Base-by-base conservation (phyloP, 2,113 vertebrate genomes). In the Epinephelus moara region DNA sequence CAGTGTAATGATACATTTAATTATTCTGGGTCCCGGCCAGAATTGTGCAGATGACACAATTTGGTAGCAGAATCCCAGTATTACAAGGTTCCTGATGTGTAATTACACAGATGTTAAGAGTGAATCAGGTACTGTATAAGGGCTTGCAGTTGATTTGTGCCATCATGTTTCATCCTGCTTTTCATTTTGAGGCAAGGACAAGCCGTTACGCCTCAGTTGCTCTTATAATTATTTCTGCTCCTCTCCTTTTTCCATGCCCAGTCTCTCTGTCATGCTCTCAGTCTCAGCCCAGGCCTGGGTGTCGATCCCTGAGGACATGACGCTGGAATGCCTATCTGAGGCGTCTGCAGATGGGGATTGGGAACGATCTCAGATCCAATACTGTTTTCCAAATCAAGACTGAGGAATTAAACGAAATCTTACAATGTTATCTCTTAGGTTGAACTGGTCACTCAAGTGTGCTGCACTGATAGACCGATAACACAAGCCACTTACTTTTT, bases 221-320 rank as follows among this genome's bases (percentile, higher is more conserved):
- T 92, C 89, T 85, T 71, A 85, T 95, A 94, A 95, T 95, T 94
- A 95, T 94, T 93, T 94, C 90, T 89, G 90, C 90, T 90, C 74
- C 84, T 89, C 91, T 93, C 85, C 71, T 73, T 90, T 92, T 89
- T 88, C 88, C 78, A 83, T 85, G 87, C 89, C 91, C 87, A 80
- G 81, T 80, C 79, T 86, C 85, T 89, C 84, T 78, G 88, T 89
- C 81, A 63, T 80, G 75, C 84, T 88, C 82, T 71, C 87, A 61
- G 82, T 80, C 80, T 87, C 70, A 66, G 82, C 79, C 63, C 62
- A 42, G 82, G 76, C 83, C 77, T 61, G 85, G 76, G 81, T 78
- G 90, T 90, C 85, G 60, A 86, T 89, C 91, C 92, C 90, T 30
- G 74, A 84, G 90, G 93, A 92, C 87, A 77, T 52, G 73, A 68